Conservation (phyloP, 2,888 invertebrate species). For the Coelopa pilipes region DNA sequence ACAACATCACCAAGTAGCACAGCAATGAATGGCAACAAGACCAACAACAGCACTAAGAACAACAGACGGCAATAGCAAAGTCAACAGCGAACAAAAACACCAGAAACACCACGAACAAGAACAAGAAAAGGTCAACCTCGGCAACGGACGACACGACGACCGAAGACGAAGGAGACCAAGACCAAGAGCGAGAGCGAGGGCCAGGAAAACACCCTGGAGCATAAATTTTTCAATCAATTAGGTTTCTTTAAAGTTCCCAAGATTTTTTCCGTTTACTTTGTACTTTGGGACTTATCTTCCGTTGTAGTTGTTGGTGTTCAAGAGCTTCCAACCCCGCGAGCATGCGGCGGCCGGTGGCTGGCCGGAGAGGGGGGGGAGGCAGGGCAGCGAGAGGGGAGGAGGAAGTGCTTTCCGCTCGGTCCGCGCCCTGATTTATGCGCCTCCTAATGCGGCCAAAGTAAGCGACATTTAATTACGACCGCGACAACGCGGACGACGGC, state of each 20-base stretch:
- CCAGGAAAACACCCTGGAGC: slow-evolving; percentile 53
- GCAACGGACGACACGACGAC: slow-evolving; percentile 19
- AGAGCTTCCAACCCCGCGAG: not conserved
- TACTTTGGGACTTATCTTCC: slow-evolving; percentile 10
- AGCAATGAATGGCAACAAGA: too few species aligned
- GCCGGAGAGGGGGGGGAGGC: not conserved
- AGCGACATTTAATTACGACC: slow-evolving; percentile 66
- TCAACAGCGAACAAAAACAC: slow-evolving; percentile 51
- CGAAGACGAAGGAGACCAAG: slow-evolving; percentile 36
- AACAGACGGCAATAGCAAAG: slow-evolving; percentile 40
- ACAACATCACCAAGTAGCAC: too few species aligned
- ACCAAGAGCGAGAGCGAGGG: too few species aligned
- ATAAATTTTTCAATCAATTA: slow-evolving; percentile 65
- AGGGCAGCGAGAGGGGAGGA: not conserved
- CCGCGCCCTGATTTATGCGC: slow-evolving; percentile 59
- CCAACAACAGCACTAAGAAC: slow-evolving; percentile 32
- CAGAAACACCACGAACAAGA: slow-evolving; percentile 47
- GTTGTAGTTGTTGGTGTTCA: slow-evolving; percentile 3
- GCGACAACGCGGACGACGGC: too few species aligned
- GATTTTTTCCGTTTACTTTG: slow-evolving; percentile 37
- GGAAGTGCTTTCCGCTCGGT: too few species aligned
- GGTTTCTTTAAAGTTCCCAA: slow-evolving; percentile 61
- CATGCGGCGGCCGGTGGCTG: slow-evolving; percentile 32
- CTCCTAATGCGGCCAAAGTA: slow-evolving; percentile 66
- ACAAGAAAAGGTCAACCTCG: slow-evolving; percentile 47